Percentiles rank a stretch among this genome's conserved stretches.
Evolutionary conservation across 2,888 invertebrate genomes (phyloP).

Genomic region (Xestia ashworthii): DNA sequence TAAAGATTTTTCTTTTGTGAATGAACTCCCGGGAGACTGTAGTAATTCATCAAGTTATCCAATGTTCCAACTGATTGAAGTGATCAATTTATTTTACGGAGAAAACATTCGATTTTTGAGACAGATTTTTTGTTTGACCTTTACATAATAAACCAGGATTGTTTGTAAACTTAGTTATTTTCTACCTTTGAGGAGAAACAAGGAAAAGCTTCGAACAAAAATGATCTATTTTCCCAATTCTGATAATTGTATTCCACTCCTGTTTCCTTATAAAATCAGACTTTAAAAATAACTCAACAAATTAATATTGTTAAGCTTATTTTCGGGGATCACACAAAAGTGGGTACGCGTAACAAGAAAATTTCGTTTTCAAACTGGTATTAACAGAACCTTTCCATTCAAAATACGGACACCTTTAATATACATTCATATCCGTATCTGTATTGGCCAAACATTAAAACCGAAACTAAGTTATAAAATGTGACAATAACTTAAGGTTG

Average conservation of each 20-base stretch:
- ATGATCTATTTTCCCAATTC: slow-evolving; percentile 2
- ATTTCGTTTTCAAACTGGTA: slow-evolving; percentile 17
- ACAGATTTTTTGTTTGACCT: slow-evolving; percentile 24
- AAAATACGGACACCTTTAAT: slow-evolving; percentile 38
- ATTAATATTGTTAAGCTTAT: not conserved
- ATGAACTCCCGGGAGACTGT: slow-evolving; percentile 52
- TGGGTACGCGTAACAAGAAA: not conserved
- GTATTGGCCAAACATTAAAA: slow-evolving; percentile 57
- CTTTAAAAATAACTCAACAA: not conserved
- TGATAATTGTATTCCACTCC: not conserved
- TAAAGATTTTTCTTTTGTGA: slow-evolving; percentile 56
- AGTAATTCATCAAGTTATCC: slow-evolving; percentile 65
- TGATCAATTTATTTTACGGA: slow-evolving; percentile 65
- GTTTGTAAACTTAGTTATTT: slow-evolving; percentile 10
- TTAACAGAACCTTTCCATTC: slow-evolving; percentile 34
- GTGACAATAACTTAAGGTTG: slow-evolving; percentile 42
- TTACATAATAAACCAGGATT: slow-evolving; percentile 3
- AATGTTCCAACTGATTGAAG: slow-evolving; percentile 58
- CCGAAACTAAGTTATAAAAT: slow-evolving; percentile 58
- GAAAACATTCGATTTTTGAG: slow-evolving; percentile 42
- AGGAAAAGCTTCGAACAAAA: not conserved
- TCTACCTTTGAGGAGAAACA: not conserved
- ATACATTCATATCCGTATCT: slow-evolving; percentile 51
- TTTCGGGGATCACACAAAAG: slow-evolving; percentile 15
- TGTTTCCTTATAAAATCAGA: not conserved